Base-by-base conservation (phyloP, 1,140 invertebrate genomes). In the Papilio glaucus region DNA sequence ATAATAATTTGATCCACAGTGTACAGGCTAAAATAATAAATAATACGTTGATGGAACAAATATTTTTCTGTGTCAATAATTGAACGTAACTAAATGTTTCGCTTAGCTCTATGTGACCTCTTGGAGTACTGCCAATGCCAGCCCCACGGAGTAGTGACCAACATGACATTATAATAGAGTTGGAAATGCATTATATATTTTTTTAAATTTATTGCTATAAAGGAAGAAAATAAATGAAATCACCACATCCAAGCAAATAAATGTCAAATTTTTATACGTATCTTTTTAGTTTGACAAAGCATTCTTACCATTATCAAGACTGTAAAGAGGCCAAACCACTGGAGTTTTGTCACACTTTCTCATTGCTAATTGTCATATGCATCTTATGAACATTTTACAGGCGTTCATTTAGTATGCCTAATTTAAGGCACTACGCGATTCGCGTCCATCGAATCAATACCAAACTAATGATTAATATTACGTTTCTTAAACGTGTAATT, bases 31-130 rank as follows among this genome's bases (percentile, higher is more conserved):
- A n/a, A 9, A 7, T 49, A 49, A 49, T 49, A n/a, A n/a, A n/a
- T n/a, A n/a, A 21, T 49, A 49, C 18, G 42, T 21, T 49, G 45
- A 49, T 18, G 15, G 10, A 9, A 49, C 45, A 49, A 49, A 49
- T 49, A 49, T 49, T 49, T 49, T 49, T 10, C 45, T 12, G 45
- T 24, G 45, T 49, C 18, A 49, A 18, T 49, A 49, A 49, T 49
- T 49, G 45, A n/a, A n/a, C n/a, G n/a, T n/a, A 49, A 49, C 45
- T 49, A 49, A 49, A 49, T 18, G 45, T 9, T 49, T 1, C 15
- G 45, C 45, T 21, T 49, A 45, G 18, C n/a, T n/a, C 42, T 45
- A 45, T 45, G 15, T 18, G 45, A 49, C 45, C 45, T 15, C 45
- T 49, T 49, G 45, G 45, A 49, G 18, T 9, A 49, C 8, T 49